Evolutionary conservation across 2,113 vertebrate genomes (phyloP).

Genomic region (Alligator mississippiensis): DNA sequence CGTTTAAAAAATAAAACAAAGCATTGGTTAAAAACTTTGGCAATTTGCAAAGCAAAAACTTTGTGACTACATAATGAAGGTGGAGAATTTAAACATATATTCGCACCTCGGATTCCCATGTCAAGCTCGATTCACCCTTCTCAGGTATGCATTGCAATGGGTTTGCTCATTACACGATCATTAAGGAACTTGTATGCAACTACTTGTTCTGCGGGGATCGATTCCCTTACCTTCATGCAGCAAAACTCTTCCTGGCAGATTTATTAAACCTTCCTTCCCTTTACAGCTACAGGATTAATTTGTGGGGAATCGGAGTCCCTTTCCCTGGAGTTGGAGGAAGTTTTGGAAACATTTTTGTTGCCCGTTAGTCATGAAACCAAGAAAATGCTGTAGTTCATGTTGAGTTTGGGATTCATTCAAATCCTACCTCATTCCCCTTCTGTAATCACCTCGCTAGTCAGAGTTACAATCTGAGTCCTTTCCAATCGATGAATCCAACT

Average conservation of each 20-base stretch:
- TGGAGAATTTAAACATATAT: neutral
- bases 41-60: neutral
- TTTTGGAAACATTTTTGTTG: neutral
- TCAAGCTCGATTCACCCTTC: neutral
- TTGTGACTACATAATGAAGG: neutral
- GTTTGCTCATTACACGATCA: slow-evolving; percentile 32
- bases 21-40: neutral
- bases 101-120: slow-evolving; percentile 24
- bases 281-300: neutral
- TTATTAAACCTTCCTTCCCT: slow-evolving; percentile 4
- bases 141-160: slow-evolving; percentile 13
- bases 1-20: neutral
- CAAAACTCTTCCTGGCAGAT: neutral
- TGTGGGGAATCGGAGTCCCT: neutral
- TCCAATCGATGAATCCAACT: neutral
- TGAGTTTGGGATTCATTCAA: slow-evolving; percentile 39
- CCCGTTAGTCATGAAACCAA: neutral
- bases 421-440: neutral
- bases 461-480: neutral
- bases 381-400: neutral
- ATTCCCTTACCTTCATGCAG: neutral
- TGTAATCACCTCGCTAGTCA: neutral
- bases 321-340: neutral
- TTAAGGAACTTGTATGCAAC: slow-evolving; percentile 14
- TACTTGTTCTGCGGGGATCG: slow-evolving; percentile 1